A percentile compares a stretch with the other conserved stretches of the same genome.
These are phyloP conservation scores for Plusia festucae DNA, from an alignment of 2,888 invertebrate genomes.

Conservation along the genomic window DNA sequence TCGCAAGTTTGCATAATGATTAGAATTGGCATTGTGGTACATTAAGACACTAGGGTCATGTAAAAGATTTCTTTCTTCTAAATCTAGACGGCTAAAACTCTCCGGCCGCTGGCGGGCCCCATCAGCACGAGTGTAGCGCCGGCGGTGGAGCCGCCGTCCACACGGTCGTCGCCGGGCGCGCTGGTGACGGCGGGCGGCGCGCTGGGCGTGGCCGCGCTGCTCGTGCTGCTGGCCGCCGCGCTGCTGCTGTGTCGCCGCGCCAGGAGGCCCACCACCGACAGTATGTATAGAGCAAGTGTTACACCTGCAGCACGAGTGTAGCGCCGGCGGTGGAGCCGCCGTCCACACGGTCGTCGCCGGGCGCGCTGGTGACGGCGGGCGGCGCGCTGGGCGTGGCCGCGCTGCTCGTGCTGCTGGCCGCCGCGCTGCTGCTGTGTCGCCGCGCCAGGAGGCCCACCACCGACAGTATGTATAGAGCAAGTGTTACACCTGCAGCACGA, in stretches of 20 bases:
- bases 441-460: slow-evolving; percentile 75
- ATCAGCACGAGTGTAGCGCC: slow-evolving; percentile 54
- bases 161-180: slow-evolving; percentile 67
- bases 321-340: too few relatives aligned
- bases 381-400: slow-evolving; percentile 81
- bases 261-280: slow-evolving; percentile 73
- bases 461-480: slow-evolving; percentile 64
- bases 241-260: slow-evolving; percentile 80
- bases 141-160: slow-evolving; percentile 61
- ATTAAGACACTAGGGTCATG: too few relatives aligned
- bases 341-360: slow-evolving; percentile 54
- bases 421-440: slow-evolving; percentile 77
- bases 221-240: slow-evolving; percentile 74
- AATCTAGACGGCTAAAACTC: slow-evolving; percentile 68
- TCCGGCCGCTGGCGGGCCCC: slow-evolving; percentile 34
- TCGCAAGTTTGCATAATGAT: too few relatives aligned
- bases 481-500: slow-evolving; percentile 31
- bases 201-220: slow-evolving; percentile 76
- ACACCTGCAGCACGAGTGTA: slow-evolving; percentile 48
- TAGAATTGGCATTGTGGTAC: too few relatives aligned
- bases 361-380: slow-evolving; percentile 79
- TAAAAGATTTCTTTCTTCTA: neutral
- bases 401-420: slow-evolving; percentile 73
- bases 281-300: slow-evolving; percentile 54
- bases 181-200: slow-evolving; percentile 83